Evolutionary conservation across 2,797 vertebrate species (phyloP), one percentile per base, ranked within the genome.

Genomic region (Cuniculus paca): DNA sequence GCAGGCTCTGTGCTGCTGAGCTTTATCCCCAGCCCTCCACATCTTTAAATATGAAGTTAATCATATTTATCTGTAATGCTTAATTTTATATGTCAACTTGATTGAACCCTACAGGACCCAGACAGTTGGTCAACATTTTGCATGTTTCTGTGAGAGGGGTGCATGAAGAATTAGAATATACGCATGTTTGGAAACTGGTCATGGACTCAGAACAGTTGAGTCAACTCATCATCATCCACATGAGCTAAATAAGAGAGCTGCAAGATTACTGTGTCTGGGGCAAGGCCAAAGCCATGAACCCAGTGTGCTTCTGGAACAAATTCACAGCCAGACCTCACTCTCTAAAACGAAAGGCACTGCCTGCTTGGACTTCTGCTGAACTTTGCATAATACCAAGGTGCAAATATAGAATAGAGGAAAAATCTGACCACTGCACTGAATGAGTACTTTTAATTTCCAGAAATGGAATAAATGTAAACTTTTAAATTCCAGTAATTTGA

Each of bases 321-420:
- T 56, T 34, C 24, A 31, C 17, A 92, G 61, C 16, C 12, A 26
- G 81, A 56, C 6, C 11, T 90, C 89, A 85, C 16, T 93, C 17
- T 70, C 70, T 77, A n/a, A 93, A 86, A 85, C 16, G 2, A 65
- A 42, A 1, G 20, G 36, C 39, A 94, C 94, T 92, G 80, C 92
- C 75, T 95, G 36, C 70, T 81, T 65, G 65, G 28, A 88, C 39
- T 2, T 94, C 77, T 72, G 78, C 77, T 97, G 94, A 95, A 96
- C 83, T 90, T 95, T 90, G 52, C 45, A 60, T 74, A 84, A 80
- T 50, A 88, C 14, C n/a, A 92, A 86, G 78, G 50, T 72, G 4
- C 22, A 93, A 95, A 78, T 79, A 91, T 16, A 96, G 36, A 36
- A 42, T 63, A 60, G 36, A 87, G 20, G 39, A 63, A 68, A 92